Evolutionary conservation across 2,797 vertebrate genomes (phyloP).

Genomic region (Vireo griseus): DNA sequence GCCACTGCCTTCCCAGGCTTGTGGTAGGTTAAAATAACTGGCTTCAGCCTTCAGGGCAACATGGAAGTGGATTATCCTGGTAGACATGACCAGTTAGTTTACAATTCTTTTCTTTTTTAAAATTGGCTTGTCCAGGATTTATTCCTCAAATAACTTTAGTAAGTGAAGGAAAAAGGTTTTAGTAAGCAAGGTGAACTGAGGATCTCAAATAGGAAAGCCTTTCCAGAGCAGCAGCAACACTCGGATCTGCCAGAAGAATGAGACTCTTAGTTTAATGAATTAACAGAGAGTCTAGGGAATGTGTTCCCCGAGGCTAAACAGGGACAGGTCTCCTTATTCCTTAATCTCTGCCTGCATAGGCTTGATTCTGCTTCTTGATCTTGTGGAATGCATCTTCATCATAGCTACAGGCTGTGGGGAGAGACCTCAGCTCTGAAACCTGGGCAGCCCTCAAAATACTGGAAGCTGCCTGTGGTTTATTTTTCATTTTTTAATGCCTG

Average conservation of each 20-base stretch:
- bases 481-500: not conserved
- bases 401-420: not conserved
- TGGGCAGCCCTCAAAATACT: not conserved
- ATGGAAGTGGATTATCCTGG: not conserved
- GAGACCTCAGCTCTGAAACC: not conserved
- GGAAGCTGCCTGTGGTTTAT: not conserved
- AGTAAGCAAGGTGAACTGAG: not conserved
- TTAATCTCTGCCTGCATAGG: slow-evolving; percentile 30
- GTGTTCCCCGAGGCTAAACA: not conserved
- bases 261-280: not conserved
- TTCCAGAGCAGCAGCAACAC: not conserved
- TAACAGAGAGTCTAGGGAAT: not conserved
- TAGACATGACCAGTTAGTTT: not conserved
- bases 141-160: not conserved
- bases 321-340: not conserved
- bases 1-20: not conserved
- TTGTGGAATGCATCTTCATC: slow-evolving; percentile 33
- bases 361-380: slow-evolving; percentile 40
- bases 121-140: not conserved
- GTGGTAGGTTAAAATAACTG: not conserved
- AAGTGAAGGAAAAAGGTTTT: not conserved
- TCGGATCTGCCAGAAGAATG: not conserved
- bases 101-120: not conserved
- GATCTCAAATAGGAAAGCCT: not conserved
- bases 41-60: not conserved